Evolutionary conservation across 1,140 invertebrate species (phyloP).

Genomic region (Sycophaga agraensis): DNA sequence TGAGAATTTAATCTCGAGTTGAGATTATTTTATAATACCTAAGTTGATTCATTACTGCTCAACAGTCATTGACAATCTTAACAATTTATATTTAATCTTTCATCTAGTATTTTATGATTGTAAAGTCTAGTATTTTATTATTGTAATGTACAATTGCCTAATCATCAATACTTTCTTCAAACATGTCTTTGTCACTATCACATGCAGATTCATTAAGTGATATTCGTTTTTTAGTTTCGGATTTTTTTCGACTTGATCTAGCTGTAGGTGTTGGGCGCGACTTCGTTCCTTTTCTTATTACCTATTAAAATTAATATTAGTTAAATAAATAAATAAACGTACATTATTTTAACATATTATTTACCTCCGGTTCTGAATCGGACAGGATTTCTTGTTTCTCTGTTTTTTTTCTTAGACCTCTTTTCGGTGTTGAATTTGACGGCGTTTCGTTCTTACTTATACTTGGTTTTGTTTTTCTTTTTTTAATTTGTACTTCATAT

Average conservation of each 20-base stretch:
- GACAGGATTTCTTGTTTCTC: constrained; percentile 21
- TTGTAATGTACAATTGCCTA: constrained; percentile 5
- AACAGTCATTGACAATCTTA: constrained; percentile 27
- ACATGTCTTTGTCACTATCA: constrained; percentile 46
- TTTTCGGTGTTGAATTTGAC: constrained; percentile 12
- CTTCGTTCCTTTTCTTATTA: constrained; percentile 37
- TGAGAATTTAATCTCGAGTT: too few species aligned
- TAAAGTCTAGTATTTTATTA: neutral
- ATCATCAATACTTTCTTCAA: constrained; percentile 34
- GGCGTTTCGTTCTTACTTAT: neutral
- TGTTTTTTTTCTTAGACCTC: constrained; percentile 28
- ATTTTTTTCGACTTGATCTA: constrained; percentile 1
- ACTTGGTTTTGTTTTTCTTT: constrained; percentile 32
- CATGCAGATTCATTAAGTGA: constrained; percentile 10
- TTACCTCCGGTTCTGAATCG: constrained; percentile 41
- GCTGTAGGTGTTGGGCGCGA: constrained; percentile 30
- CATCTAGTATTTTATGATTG: neutral
- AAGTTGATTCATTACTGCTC: constrained; percentile 32
- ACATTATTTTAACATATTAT: neutral
- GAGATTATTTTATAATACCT: neutral
- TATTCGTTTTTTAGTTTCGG: constrained; percentile 11
- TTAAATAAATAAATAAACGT: neutral
- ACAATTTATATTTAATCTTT: constrained; percentile 10
- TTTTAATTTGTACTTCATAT: constrained; percentile 52
- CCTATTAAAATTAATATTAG: constrained; percentile 28